Conservation (phyloP, 2,888 invertebrate genomes). For the Opisthograptis luteolata region DNA sequence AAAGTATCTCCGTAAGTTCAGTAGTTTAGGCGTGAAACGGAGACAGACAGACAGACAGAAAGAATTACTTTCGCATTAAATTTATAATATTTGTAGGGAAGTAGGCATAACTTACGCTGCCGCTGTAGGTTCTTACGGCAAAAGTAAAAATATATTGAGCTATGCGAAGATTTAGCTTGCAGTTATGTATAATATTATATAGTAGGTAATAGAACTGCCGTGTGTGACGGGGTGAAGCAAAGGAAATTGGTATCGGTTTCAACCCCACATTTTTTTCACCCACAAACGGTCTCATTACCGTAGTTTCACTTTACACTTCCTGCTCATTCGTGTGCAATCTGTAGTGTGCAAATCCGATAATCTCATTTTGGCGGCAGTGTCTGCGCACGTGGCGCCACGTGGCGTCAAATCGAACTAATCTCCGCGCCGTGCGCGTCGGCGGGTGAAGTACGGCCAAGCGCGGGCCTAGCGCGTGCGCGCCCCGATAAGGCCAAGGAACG, state of each 20-base stretch:
- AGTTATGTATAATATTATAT: too few relatives aligned
- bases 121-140: too few relatives aligned
- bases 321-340: constrained; percentile 83
- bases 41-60: too few relatives aligned
- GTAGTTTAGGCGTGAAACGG: too few relatives aligned
- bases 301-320: constrained; percentile 84
- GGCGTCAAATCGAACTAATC: constrained; percentile 81
- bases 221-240: too few relatives aligned
- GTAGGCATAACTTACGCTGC: too few relatives aligned
- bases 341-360: constrained; percentile 84
- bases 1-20: too few relatives aligned
- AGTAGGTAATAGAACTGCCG: too few relatives aligned
- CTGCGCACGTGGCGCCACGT: constrained; percentile 80
- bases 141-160: too few relatives aligned
- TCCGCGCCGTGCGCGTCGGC: constrained; percentile 76
- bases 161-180: too few relatives aligned
- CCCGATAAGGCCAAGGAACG: constrained; percentile 80
- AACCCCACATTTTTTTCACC: constrained; percentile 54
- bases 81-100: too few relatives aligned
- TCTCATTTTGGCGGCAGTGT: constrained; percentile 78
- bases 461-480: constrained; percentile 70
- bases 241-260: constrained; percentile 14
- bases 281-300: constrained; percentile 79
- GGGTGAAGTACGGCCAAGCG: constrained; percentile 36
- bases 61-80: too few relatives aligned